These are phyloP conservation scores for Coregonus sp. DNA, from an alignment of 2,797 vertebrate species.

Conservation along the genomic window DNA sequence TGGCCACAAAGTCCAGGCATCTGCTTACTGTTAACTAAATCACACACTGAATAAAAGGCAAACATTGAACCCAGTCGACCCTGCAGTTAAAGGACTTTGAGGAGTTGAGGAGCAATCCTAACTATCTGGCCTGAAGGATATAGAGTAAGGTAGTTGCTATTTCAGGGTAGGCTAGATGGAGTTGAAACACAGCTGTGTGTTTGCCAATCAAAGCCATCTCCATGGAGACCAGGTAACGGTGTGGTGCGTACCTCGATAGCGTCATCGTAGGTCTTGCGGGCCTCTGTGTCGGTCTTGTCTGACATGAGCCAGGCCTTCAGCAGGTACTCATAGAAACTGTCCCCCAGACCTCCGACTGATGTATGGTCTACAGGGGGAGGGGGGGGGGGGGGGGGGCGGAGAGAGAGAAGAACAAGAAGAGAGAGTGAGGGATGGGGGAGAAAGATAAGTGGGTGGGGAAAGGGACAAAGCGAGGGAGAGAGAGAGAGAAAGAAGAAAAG, in stretches of 20 bases:
- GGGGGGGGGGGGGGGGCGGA: neutral
- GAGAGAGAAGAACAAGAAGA: neutral
- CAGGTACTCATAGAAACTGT: conserved; percentile 98
- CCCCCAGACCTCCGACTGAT: conserved; percentile 94
- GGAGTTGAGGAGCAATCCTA: neutral
- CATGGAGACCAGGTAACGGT: neutral
- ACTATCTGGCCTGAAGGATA: neutral
- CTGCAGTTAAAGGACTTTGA: neutral
- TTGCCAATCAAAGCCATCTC: neutral
- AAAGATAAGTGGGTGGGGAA: neutral
- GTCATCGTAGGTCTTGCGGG: conserved; percentile 93
- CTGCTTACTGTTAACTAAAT: conserved; percentile 18
- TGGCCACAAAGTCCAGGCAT: conserved; percentile 16
- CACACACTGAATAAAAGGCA: neutral
- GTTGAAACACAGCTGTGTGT: neutral
- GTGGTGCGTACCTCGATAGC: conserved; percentile 89
- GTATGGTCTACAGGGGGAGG: conserved; percentile 84
- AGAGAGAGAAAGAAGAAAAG: neutral
- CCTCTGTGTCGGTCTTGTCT: conserved; percentile 93
- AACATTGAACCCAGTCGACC: neutral
- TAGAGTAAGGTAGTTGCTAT: neutral
- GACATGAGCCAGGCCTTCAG: conserved; percentile 99
- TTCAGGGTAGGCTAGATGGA: neutral
- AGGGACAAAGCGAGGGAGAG: neutral
- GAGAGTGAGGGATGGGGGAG: neutral